phyloP scores from a whole-genome alignment of 2,888 invertebrate species.

The Labia minor region DNA sequence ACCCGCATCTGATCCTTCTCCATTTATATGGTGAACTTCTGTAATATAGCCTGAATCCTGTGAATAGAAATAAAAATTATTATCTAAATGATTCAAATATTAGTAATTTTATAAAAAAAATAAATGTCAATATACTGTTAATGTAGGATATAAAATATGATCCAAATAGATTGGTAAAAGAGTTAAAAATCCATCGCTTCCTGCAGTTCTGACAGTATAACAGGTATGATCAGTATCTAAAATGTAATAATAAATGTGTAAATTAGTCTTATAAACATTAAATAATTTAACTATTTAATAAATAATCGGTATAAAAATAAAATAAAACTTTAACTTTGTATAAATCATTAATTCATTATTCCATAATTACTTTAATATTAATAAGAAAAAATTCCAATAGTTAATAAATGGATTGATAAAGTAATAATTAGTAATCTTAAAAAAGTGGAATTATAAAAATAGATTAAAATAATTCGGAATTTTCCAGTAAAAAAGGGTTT shows the following conservation, averaged over 20 bases:
- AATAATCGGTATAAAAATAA: background rate
- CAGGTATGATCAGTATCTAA: conserved; percentile 69
- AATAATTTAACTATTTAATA: conserved; percentile 17
- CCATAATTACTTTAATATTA: no score
- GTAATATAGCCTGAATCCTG: conserved; percentile 73
- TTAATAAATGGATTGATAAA: no score
- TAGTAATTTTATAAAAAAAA: conserved; percentile 20
- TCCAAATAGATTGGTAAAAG: conserved; percentile 85
- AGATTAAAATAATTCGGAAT: no score
- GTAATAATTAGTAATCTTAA: no score
- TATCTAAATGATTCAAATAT: conserved; percentile 16
- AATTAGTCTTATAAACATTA: background rate
- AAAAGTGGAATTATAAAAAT: no score
- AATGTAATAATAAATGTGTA: conserved; percentile 18
- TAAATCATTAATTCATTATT: background rate
- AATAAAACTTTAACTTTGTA: background rate
- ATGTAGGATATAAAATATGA: conserved; percentile 73
- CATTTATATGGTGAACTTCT: conserved; percentile 85
- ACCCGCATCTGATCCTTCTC: conserved; percentile 79
- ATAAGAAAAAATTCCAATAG: no score
- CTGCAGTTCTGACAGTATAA: conserved; percentile 80
- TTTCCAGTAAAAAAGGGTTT: no score
- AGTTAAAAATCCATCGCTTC: conserved; percentile 74
- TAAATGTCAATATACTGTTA: conserved; percentile 46
- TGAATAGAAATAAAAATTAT: conserved; percentile 22